Base-by-base conservation (phyloP, 2,113 vertebrate genomes). In the Hymenochirus boettgeri region DNA sequence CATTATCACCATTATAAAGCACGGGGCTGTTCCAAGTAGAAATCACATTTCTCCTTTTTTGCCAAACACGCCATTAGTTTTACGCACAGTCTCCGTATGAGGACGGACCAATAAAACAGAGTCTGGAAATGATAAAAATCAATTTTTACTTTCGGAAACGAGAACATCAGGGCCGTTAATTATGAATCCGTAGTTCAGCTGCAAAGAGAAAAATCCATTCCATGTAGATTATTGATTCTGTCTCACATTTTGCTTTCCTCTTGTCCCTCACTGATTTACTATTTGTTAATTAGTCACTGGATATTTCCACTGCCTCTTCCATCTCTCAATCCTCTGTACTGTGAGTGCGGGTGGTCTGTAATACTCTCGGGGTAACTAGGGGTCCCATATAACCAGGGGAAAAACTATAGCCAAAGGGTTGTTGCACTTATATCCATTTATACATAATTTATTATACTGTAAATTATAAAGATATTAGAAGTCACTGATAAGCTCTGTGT, bases 11-110 rank as follows among this genome's bases (percentile, higher is more conserved):
- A 65, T 57, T 65, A 65, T 45, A 15, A 13, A 13, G 39, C 50
- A 4, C n/a, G 29, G n/a, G 33, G 22, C 26, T 26, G 12, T 26
- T 22, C 63, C 63, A 65, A 21, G 42, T 50, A 22, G 24, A 31
- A 26, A 39, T 17, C 27, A 27, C n/a, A n/a, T n/a, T 24, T 55
- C 7, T 35, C 62, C 4, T 21, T 23, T 21, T 47, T 42, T 58
- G 62, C 62, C 62, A 65, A 65, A 37, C 29, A 50, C 25, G 54
- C 54, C 57, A 65, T 65, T 65, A 65, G 62, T 57, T 52, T 65
- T 65, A 51, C 19, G 62, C 62, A 57, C 42, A 37, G 48, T 31
- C 53, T 47, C 17, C 24, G 54, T 25, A 35, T 50, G 5, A 18
- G 24, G 53, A 26, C 25, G 62, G 62, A 7, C 25, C 53, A 33